Base-by-base conservation (phyloP, 2,888 invertebrate species). In the Fragum fragum region DNA sequence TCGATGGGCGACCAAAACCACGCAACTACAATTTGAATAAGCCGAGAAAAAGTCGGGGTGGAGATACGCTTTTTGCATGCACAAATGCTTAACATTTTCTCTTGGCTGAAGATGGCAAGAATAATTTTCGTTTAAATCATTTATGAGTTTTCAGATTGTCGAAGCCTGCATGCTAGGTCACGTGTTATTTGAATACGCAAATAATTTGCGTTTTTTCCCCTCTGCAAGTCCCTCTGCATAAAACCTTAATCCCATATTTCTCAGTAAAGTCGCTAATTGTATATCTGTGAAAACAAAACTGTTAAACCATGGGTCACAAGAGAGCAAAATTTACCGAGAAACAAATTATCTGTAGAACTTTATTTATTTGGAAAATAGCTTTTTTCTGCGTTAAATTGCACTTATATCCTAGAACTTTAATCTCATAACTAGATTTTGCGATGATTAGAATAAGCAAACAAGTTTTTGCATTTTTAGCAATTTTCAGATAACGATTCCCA, bases 401-500 rank as follows among this genome's bases (percentile, higher is more conserved):
- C 61, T 18, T 61, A 61, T 26, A 26, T 32, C 7, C 32, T 3
- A 26, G 26, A 61, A 61, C 47, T 47, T 61, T 61, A 61, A 21
- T 28, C 68, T 68, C 14, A 28, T 63, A 63, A 36, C 63, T 21
- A 9, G 39, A 32, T 63, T 36, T 29, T 32, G 28, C 9, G 36
- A n/a, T 16, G 23, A 66, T 66, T 66, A 23, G 52, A 52, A 47
- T 42, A 69, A 29, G 29, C 52, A 69, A 26, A 42, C 52, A 69
- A 47, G 26, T 70, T 18, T 70, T 18, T 70, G 28, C 55, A 23
- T 53, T 69, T 70, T 52, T 29, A 42, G 52, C 14, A 53, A 70
- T 55, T 55, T 32, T 32, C 70, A 61, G 16, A 7, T 2, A 18
- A 32, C n/a, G 32, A 32, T n/a, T 61, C 32, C 61, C 61, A 29